Evolutionary conservation across 2,888 invertebrate genomes (phyloP).

Genomic region (Tiphia femorata): DNA sequence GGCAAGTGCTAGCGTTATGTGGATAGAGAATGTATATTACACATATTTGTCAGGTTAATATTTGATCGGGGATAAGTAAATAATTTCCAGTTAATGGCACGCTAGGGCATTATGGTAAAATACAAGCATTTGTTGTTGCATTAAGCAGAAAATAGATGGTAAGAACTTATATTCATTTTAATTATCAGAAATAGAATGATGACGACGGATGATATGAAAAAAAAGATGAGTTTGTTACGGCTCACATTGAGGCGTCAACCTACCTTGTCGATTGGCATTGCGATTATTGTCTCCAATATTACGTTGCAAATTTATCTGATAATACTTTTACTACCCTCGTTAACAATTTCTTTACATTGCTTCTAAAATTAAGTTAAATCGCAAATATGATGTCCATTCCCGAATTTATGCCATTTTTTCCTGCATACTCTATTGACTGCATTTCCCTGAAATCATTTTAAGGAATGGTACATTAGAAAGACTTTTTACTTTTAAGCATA

Average conservation of each 20-base stretch:
- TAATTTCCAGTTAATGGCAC: slow-evolving; percentile 19
- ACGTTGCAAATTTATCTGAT: no score
- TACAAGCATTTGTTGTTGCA: slow-evolving; percentile 32
- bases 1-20: slow-evolving; percentile 10
- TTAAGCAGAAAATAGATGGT: slow-evolving; percentile 8
- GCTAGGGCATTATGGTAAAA: slow-evolving; percentile 54
- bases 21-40: slow-evolving; percentile 11
- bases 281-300: slow-evolving; percentile 15
- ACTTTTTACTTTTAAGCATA: no score
- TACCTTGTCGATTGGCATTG: slow-evolving; percentile 14
- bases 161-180: slow-evolving; percentile 11
- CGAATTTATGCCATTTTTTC: no score
- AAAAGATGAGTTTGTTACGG: neutral
- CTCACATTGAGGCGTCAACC: slow-evolving; percentile 25
- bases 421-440: no score
- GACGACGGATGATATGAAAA: slow-evolving; percentile 4
- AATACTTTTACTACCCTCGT: no score
- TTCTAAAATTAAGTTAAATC: no score
- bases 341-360: no score
- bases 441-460: no score
- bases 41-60: neutral
- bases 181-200: neutral
- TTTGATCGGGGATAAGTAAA: neutral
- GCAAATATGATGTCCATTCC: no score
- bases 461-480: no score